phyloP scores from a whole-genome alignment of 1,140 invertebrate genomes.

The Bombus impatiens region DNA sequence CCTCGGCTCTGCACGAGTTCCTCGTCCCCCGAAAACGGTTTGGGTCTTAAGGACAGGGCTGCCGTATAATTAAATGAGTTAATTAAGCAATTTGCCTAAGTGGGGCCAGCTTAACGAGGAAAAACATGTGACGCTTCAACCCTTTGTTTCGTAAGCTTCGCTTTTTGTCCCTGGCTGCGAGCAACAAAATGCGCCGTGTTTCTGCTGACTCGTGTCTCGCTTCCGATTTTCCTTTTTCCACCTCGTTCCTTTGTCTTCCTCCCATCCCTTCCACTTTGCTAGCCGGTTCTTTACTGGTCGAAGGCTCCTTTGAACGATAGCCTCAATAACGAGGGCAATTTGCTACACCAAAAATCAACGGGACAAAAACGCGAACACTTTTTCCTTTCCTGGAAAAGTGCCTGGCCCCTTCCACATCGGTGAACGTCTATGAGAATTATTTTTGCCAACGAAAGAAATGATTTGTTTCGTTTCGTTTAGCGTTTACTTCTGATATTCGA shows the following conservation, averaged over 20 bases:
- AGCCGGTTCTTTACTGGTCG: conserved; percentile 27
- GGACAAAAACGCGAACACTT: conserved; percentile 36
- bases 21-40: not conserved
- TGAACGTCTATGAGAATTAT: conserved; percentile 11
- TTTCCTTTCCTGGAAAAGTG: conserved; percentile 3
- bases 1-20: not conserved
- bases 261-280: not conserved
- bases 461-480: conserved; percentile 6
- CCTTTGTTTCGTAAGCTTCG: conserved; percentile 43
- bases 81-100: conserved; percentile 66
- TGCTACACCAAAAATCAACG: conserved; percentile 57
- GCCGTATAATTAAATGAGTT: conserved; percentile 65
- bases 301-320: conserved; percentile 55
- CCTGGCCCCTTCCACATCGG: not conserved
- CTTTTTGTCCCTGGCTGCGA: not conserved
- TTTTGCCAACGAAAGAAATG: conserved; percentile 46
- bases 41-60: conserved; percentile 17
- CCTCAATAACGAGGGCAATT: conserved; percentile 59
- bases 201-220: conserved; percentile 42
- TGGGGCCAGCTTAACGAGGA: conserved; percentile 46
- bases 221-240: conserved; percentile 36
- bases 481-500: not conserved
- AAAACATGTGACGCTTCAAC: conserved; percentile 52
- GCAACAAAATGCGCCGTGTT: conserved; percentile 42
- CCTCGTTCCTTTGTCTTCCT: not conserved